Base-by-base conservation (phyloP, 1,140 invertebrate genomes). In the Scaptomyza montana region DNA sequence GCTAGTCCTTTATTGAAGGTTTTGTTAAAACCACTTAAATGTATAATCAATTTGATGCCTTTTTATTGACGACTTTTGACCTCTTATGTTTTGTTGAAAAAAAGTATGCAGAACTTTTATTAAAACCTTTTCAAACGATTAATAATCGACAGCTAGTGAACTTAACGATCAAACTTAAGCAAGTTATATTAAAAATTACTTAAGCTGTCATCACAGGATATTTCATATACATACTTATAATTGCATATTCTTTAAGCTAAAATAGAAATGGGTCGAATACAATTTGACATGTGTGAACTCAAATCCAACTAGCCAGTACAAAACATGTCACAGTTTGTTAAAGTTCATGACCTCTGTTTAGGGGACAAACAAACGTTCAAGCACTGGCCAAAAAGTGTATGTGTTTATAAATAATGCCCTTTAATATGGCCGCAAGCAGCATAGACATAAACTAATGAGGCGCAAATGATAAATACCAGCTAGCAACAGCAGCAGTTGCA, bases 401-500 rank as follows among this genome's bases (percentile, higher is more conserved):
- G 33, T 36, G 7, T 9, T 8, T 66, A 85, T 74, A 84, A 85
- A 68, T 85, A 80, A 80, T 74, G 61, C 50, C 53, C 55, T 50
- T 78, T 78, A 56, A 57, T 47, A 65, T 57, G 51, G 61, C 63
- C 59, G 16, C 56, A 57, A 45, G 59, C 54, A 53, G 39, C 61
- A 69, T 39, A 51, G 63, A 68, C 63, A 53, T 13, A 59, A 77
- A 53, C 82, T 85, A 85, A 87, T 85, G 81, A 85, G 79, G 70
- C 81, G 78, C 82, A 87, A 85, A 85, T 85, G 81, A 85, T 85
- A 85, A 85, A 85, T 85, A 77, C 81, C 72, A 74, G 78, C 63
- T 85, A 36, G 33, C 33, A 74, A 74, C 79, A 82, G 62, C 77
- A 36, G 33, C 33, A 36, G 46, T 36, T 54, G 80, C 59, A 39